These are phyloP conservation scores for Pseudomugil tenellus DNA, from an alignment of 2,797 vertebrate species.

Conservation along the genomic window DNA sequence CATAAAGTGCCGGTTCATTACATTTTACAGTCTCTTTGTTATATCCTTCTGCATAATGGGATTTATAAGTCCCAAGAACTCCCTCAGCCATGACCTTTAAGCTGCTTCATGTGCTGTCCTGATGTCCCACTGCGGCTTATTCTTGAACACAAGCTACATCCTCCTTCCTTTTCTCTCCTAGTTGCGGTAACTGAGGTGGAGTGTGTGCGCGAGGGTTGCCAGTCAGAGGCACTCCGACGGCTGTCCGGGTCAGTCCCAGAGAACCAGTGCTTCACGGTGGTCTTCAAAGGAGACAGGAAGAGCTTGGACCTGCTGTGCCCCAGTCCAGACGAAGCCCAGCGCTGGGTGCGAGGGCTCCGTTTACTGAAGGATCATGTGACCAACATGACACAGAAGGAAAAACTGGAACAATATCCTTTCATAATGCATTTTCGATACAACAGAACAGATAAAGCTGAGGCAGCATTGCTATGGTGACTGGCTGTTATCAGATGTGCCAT, in stretches of 20 bases:
- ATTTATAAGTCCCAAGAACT: slow-evolving; percentile 24
- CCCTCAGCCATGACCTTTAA: slow-evolving; percentile 42
- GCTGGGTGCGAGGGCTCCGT: slow-evolving; percentile 91
- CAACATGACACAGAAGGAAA: slow-evolving; percentile 93
- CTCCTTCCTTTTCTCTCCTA: slow-evolving; percentile 26
- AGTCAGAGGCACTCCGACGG: slow-evolving; percentile 89
- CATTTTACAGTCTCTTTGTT: slow-evolving; percentile 18
- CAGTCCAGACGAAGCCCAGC: slow-evolving; percentile 84
- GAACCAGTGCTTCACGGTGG: slow-evolving; percentile 89
- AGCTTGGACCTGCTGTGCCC: slow-evolving; percentile 91
- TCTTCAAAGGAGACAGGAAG: slow-evolving; percentile 89
- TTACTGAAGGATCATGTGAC: slow-evolving; percentile 85
- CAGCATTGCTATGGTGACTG: slow-evolving; percentile 44
- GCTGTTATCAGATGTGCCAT: slow-evolving; percentile 46
- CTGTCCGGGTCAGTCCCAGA: slow-evolving; percentile 83
- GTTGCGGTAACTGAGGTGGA: slow-evolving; percentile 84
- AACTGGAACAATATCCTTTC: slow-evolving; percentile 96
- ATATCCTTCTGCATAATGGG: slow-evolving; percentile 2
- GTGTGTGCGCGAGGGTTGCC: slow-evolving; percentile 83
- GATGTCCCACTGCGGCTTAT: slow-evolving; percentile 25
- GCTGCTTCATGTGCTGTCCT: background rate
- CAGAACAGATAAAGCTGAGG: slow-evolving; percentile 54
- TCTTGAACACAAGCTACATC: slow-evolving; percentile 2
- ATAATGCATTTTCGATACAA: slow-evolving; percentile 17
- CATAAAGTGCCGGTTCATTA: background rate